Evolutionary conservation across 2,888 invertebrate genomes (phyloP).

Genomic region (Scrobipalpa atriplicella): DNA sequence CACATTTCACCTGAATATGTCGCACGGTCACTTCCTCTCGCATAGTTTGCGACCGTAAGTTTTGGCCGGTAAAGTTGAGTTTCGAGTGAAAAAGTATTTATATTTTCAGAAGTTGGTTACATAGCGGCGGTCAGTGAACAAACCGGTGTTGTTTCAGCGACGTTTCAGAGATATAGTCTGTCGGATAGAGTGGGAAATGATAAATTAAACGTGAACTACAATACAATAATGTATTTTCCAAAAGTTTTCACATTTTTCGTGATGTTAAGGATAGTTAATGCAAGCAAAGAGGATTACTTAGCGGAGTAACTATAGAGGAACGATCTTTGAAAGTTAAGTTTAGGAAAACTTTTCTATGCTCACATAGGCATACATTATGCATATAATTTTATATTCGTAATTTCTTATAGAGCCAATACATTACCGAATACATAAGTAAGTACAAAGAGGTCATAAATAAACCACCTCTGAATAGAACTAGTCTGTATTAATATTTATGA

Average conservation of each 20-base stretch:
- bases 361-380: constrained; percentile 18
- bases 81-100: constrained; percentile 21
- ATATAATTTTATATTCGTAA: constrained; percentile 24
- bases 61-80: constrained; percentile 40
- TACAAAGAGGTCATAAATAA: constrained; percentile 34
- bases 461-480: constrained; percentile 41
- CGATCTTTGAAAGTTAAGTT: too few species aligned
- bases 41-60: constrained; percentile 28
- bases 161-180: not conserved
- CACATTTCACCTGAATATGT: constrained; percentile 23
- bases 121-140: constrained; percentile 38
- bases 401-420: constrained; percentile 27
- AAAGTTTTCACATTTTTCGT: too few species aligned
- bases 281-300: too few species aligned
- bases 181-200: not conserved
- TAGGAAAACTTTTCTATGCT: not conserved
- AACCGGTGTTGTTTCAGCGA: constrained; percentile 34
- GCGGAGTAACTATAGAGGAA: too few species aligned
- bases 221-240: not conserved
- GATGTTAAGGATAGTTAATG: too few species aligned
- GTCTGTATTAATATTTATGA: constrained; percentile 48
- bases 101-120: constrained; percentile 37
- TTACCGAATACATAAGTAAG: constrained; percentile 36
- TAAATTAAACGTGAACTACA: not conserved
- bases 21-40: constrained; percentile 7